Conservation (phyloP, 2,797 vertebrate species). For the Chelon labrosus region DNA sequence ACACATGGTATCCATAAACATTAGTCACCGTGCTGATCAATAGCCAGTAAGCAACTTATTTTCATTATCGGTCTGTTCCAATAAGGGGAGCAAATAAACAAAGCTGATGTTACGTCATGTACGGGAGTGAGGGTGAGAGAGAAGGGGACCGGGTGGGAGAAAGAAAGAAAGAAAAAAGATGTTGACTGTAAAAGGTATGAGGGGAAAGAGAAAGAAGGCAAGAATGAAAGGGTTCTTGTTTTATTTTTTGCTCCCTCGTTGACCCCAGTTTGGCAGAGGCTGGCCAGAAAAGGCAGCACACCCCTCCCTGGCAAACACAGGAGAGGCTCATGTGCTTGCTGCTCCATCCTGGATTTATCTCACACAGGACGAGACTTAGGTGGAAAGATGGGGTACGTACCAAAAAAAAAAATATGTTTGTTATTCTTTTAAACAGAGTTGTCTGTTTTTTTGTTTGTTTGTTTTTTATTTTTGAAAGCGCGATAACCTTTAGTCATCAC, state of each 20-base stretch:
- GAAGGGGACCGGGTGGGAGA: conserved; percentile 60
- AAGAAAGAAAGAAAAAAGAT: conserved; percentile 71
- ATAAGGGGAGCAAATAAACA: conserved; percentile 80
- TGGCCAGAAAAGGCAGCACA: conserved; percentile 73
- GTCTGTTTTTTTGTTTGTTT: conserved; percentile 8
- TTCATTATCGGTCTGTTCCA: conserved; percentile 70
- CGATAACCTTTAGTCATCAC: conserved; percentile 12
- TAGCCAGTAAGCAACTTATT: conserved; percentile 50
- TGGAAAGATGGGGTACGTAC: conserved; percentile 59
- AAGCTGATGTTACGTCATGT: conserved; percentile 79
- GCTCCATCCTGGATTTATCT: conserved; percentile 70
- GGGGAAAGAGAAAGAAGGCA: conserved; percentile 67
- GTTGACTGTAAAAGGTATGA: conserved; percentile 76
- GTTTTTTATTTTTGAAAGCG: not conserved
- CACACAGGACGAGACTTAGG: conserved; percentile 42
- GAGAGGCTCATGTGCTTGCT: conserved; percentile 59
- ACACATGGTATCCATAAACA: not conserved
- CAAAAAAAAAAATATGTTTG: not conserved
- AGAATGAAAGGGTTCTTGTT: conserved; percentile 67
- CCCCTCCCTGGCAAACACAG: conserved; percentile 71
- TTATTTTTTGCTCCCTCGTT: conserved; percentile 76
- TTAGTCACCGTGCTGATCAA: conserved; percentile 27
- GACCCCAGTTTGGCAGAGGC: conserved; percentile 78
- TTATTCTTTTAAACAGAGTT: not conserved
- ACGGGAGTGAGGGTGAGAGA: conserved; percentile 53